Evolutionary conservation across 1,140 invertebrate genomes (phyloP), one percentile per base, ranked within the genome.

Genomic region (Dreissena polymorpha): DNA sequence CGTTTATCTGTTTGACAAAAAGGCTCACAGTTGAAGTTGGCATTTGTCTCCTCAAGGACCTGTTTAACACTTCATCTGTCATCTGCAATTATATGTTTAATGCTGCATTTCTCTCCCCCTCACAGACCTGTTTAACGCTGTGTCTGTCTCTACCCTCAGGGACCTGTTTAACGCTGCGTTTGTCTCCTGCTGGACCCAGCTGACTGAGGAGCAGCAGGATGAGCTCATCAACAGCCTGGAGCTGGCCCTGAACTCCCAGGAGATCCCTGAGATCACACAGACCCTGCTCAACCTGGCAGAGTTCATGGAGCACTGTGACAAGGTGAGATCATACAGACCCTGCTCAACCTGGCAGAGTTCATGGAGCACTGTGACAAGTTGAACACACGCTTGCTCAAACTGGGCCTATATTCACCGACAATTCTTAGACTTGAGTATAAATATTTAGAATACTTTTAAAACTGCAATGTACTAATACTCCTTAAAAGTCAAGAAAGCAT

Each of bases 261-360:
- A 99, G 91, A 95, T 99, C 70, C 97, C 98, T 0, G 99, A 99
- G 93, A 96, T 99, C 50, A 99, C 98, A 0, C 98, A 99, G 90
- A 98, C 98, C 0, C 97, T 99, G 80, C 94, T 99, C 2, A 99
- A 99, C 93, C 93, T 99, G 39, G 98, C 98, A 0, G 99, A 99
- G 93, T 99, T 99, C 89, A 99, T 99, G 97, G 99, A 99, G 89
- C 99, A 99, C 91, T 99, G 98, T 91, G 99, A 99, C 90, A 97
- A 97, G 82, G 95, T 95, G 99, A 99, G 93, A 96, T 99, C 50
- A 99, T 98, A 0, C 98, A 99, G 90, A 98, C 98, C 0, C 97
- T 99, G 80, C 94, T 99, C 2, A 99, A 99, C 93, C 93, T 99
- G 39, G 98, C 98, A 0, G 99, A 99, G 93, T 99, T 99, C 89